Evolutionary conservation across 2,888 invertebrate genomes (phyloP).

Genomic region (Epinotia bilunana): DNA sequence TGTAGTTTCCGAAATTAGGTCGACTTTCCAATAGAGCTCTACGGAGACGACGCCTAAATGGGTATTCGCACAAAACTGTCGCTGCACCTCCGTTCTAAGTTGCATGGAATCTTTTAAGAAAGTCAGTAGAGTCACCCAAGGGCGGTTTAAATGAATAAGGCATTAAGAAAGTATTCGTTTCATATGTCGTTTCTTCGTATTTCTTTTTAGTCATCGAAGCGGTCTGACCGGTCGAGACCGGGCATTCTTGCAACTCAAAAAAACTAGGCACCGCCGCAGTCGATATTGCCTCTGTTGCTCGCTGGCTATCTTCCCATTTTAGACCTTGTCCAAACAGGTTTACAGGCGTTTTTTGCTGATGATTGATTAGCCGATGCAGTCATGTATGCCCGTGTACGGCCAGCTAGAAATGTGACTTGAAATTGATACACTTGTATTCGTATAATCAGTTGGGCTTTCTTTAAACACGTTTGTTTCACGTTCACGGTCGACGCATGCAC

Average conservation of each 20-base stretch:
- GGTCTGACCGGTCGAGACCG: conserved; percentile 28
- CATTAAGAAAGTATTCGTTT: conserved; percentile 16
- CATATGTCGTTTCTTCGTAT: conserved; percentile 11
- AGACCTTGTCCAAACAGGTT: background rate
- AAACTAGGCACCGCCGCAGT: conserved; percentile 15
- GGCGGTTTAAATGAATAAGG: background rate
- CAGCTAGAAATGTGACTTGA: conserved; percentile 23
- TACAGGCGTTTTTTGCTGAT: background rate
- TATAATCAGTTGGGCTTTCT: conserved; percentile 28
- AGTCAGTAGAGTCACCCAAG: conserved; percentile 8
- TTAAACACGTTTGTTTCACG: conserved; percentile 17
- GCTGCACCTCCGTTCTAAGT: background rate
- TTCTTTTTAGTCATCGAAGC: conserved; percentile 15
- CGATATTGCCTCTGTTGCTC: conserved; percentile 3
- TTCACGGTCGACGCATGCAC: background rate
- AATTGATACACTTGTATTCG: conserved; percentile 29
- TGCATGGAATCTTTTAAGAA: conserved; percentile 15
- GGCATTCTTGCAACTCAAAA: conserved; percentile 29
- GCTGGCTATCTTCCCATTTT: background rate
- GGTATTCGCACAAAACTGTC: conserved; percentile 8
- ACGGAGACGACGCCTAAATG: background rate
- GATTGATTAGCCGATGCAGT: background rate
- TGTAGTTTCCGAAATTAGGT: background rate
- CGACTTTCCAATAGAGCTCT: background rate
- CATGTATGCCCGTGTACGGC: background rate